Evolutionary conservation across 2,113 vertebrate species (phyloP).

Genomic region (Campylorhamphus procurvoides): DNA sequence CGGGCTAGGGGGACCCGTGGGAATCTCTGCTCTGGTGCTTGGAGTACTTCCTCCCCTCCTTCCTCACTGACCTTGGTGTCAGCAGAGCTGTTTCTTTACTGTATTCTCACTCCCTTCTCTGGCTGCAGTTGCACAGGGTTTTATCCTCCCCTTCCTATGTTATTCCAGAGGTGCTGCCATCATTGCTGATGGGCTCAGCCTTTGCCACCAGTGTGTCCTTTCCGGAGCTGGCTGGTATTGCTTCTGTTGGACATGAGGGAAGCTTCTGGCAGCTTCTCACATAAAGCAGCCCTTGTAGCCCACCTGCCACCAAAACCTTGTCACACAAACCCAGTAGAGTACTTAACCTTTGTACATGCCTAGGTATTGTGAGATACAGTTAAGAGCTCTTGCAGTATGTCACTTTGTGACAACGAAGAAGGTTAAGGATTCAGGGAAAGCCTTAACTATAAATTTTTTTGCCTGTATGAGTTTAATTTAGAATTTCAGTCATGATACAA

Average conservation of each 20-base stretch:
- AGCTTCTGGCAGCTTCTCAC: background rate
- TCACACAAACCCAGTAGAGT: background rate
- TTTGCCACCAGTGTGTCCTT: background rate
- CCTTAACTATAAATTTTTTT: constrained; percentile 6
- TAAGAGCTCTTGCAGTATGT: background rate
- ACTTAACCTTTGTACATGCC: background rate
- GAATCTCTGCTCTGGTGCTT: background rate
- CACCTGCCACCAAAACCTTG: background rate
- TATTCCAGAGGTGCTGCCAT: background rate
- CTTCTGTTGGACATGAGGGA: background rate
- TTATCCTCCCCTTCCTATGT: background rate
- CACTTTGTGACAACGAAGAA: background rate
- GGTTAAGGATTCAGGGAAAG: background rate
- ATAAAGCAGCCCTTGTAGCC: background rate
- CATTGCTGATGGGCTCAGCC: background rate
- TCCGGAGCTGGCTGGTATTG: background rate
- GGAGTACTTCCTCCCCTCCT: background rate
- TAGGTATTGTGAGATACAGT: background rate
- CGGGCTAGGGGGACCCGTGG: background rate
- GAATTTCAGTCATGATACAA: constrained; percentile 3
- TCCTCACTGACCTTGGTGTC: background rate
- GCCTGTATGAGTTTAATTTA: constrained; percentile 38
- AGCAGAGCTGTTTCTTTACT: background rate
- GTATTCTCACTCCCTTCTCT: background rate
- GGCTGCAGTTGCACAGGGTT: background rate